Evolutionary conservation across 2,113 vertebrate genomes (phyloP).

Genomic region (Canis aureus): DNA sequence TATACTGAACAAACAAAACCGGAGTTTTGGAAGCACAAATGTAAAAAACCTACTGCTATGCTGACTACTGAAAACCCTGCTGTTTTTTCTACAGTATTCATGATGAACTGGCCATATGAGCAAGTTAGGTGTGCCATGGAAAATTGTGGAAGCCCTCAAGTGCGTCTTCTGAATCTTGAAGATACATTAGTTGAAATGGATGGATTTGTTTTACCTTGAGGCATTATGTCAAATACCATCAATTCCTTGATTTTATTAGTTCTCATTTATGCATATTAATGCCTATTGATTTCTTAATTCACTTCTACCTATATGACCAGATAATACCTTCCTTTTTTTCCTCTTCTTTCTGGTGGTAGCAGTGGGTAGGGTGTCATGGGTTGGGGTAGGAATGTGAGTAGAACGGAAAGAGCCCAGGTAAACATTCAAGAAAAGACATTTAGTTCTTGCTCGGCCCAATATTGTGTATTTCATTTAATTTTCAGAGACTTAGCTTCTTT

Average conservation of each 20-base stretch:
- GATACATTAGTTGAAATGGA: neutral
- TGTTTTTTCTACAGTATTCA: neutral
- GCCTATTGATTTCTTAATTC: neutral
- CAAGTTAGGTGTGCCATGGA: neutral
- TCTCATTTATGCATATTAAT: slow-evolving; percentile 33
- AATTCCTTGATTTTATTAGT: slow-evolving; percentile 20
- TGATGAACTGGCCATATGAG: neutral
- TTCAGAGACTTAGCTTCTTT: neutral
- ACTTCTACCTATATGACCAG: neutral
- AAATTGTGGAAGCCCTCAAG: neutral
- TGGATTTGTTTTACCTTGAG: neutral
- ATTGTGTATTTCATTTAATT: neutral
- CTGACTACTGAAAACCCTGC: neutral
- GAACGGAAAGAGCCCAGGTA: neutral
- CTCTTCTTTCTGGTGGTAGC: neutral
- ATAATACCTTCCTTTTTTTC: neutral
- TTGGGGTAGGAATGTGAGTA: neutral
- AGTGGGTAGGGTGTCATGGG: neutral
- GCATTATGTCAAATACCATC: neutral
- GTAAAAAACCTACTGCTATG: neutral
- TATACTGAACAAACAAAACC: neutral
- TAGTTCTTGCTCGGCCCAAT: neutral
- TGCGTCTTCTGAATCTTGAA: neutral
- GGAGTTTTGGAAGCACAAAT: neutral
- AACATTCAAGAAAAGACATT: neutral